Evolutionary conservation across 2,113 vertebrate genomes (phyloP), one percentile per base, ranked within the genome.

Genomic region (Acrocephalus kingi): DNA sequence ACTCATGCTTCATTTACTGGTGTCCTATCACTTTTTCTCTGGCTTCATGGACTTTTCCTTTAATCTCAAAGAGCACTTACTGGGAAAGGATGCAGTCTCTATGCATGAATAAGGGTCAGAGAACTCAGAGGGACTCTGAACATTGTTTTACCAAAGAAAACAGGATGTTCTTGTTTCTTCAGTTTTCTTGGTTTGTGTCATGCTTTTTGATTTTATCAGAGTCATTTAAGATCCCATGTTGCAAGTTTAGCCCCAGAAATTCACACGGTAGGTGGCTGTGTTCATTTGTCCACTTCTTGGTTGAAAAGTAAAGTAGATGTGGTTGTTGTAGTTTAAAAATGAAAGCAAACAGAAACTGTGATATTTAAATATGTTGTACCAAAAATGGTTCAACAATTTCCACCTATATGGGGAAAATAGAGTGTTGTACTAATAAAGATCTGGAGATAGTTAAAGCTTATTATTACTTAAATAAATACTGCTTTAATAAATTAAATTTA

Each of bases 1-100:
- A 97, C 88, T 97, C 94, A 96, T 67, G 73, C 92, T 90, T 97
- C 84, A 46, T 93, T 97, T 95, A 22, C 89, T 69, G 93, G 68
- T 81, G 59, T 92, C 78, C 90, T 79, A 30, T 94, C 90, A 39
- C 52, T 83, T 96, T 64, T 87, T 68, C 61, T 90, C 51, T 79
- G 81, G 64, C 79, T 96, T 95, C 72, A 13, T 39, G 81, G 90
- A 80, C 91, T 82, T 94, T 87, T 45, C 0, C 1, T 87, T 85
- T 91, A 89, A 83, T 92, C 91, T 90, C 55, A 72, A 43, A 87
- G 91, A 95, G 64, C 67, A 87, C 78, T 96, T 96, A 96, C 71
- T 93, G 52, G 45, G 76, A 64, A 72, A 78, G 82, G 71, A 95
- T 92, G 71, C 94, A 89, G 37, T 58, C 13, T 46, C 12, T 85